These are phyloP conservation scores for Cherax quadricarinatus DNA, from an alignment of 1,140 invertebrate genomes.

Conservation along the genomic window DNA sequence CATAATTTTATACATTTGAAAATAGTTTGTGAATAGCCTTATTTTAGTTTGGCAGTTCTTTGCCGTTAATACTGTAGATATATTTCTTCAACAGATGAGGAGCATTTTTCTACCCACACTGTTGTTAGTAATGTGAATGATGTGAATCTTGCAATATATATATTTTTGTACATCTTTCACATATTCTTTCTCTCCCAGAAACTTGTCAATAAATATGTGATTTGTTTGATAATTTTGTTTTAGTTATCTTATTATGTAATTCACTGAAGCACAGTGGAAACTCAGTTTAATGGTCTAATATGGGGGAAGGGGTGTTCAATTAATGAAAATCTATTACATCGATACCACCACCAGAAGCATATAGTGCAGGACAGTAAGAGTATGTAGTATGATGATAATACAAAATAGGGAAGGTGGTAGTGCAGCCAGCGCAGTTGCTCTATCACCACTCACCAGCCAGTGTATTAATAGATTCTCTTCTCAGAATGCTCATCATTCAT, in stretches of 20 bases:
- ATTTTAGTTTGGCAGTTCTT: conserved; percentile 7
- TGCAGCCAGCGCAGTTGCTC: too few relatives aligned
- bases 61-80: not conserved
- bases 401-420: too few relatives aligned
- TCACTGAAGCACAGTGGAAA: too few relatives aligned
- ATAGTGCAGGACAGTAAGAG: too few relatives aligned
- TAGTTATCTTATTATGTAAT: not conserved
- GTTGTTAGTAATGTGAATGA: conserved; percentile 60
- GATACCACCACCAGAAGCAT: too few relatives aligned
- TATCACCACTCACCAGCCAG: too few relatives aligned
- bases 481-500: too few relatives aligned
- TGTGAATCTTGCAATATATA: conserved; percentile 58
- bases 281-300: too few relatives aligned
- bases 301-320: too few relatives aligned
- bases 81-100: conserved; percentile 14
- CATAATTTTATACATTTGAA: conserved; percentile 20
- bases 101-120: conserved; percentile 24
- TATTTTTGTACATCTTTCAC: conserved; percentile 71
- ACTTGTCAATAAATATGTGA: conserved; percentile 65
- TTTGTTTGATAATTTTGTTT: conserved; percentile 7
- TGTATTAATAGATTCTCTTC: too few relatives aligned
- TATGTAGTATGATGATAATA: too few relatives aligned
- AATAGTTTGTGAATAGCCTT: conserved; percentile 1
- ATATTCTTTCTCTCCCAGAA: conserved; percentile 51
- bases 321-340: too few relatives aligned